Evolutionary conservation across 2,113 vertebrate species (phyloP), one percentile per base, ranked within the genome.

Genomic region (Heterotilapia buettikoferi): DNA sequence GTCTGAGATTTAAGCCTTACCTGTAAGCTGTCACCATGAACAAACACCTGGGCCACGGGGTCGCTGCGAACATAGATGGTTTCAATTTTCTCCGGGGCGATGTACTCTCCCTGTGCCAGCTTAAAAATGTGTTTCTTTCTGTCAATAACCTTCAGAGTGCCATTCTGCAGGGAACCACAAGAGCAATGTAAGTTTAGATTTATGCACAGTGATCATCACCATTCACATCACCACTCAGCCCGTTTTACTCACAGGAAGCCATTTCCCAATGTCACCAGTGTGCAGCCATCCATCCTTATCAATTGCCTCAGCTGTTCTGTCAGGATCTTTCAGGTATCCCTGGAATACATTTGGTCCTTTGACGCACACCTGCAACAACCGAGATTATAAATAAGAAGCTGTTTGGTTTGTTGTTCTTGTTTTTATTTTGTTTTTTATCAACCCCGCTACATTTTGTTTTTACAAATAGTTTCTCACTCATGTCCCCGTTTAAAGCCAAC

Each of bases 121-220:
- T 99, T 99, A 94, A 99, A 99, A 94, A 99, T 99, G 89, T 99
- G 97, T 89, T 99, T 99, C 94, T 99, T 99, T 84, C 99, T 96
- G 95, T 99, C 99, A 21, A 98, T 96, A 79, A 99, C 97, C 96
- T 99, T 99, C 94, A 99, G 80, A 2, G 97, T 97, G 56, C 99
- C 99, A 29, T 99, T 99, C 99, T 99, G 96, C 88, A 86, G 85
- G 7, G 19, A 86, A 66, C 7, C 63, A 85, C 13, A 14, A 47
- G 19, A 56, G 13, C 21, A 54, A 79, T n/a, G 31, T 6, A 59
- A 13, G 16, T 66, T 40, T 5, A 47, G 16, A 53, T 56, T 11
- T 38, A 4, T 9, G 45, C 38, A 40, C n/a, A 68, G 19, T 16
- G 19, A 33, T 24, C 8, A 54, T 80, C n/a, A 68, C 3, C 36